Evolutionary conservation across 2,797 vertebrate genomes (phyloP), one percentile per base, ranked within the genome.

Genomic region (Botia kubotai): DNA sequence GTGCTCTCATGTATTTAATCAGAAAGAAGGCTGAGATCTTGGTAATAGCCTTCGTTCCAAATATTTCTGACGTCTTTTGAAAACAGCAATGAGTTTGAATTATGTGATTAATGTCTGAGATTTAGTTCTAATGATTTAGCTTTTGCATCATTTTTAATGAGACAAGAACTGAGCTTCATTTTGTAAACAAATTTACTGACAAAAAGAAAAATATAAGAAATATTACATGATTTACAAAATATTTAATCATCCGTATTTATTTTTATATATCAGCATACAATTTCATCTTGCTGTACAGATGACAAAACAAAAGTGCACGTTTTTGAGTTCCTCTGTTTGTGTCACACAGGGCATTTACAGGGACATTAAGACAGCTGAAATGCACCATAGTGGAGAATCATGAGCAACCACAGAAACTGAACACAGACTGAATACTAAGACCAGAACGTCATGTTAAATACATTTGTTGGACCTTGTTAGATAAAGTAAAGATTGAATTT

Each of bases 21-120:
- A 90, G 79, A 92, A 95, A 94, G 94, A 92, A 96, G 95, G 94
- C 65, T 65, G 39, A 84, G 94, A 94, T 93, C 95, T 93, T 95
- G 93, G 93, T 92, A 92, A 89, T 52, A 19, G 39, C 16, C 23
- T 78, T n/a, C 83, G 79, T 46, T 50, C 79, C 53, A 88, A 84
- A 92, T 84, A 83, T 58, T 71, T 87, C 79, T 71, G 73, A 71
- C 10, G 17, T 77, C 13, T 80, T 81, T 86, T 86, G 77, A 67
- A 69, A 55, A 60, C 72, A n/a, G n/a, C n/a, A n/a, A n/a, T n/a
- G n/a, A n/a, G n/a, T n/a, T n/a, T n/a, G 43, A 17, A 72, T 23
- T 6, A 80, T 65, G 36, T 63, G 8, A 26, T 1, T 46, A 4
- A 53, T 70, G 23, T 55, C 19, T 69, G 43, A 69, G 13, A 46